Evolutionary conservation across 2,888 invertebrate genomes (phyloP), one percentile per base, ranked within the genome.

Genomic region (Leucozona laternaria): DNA sequence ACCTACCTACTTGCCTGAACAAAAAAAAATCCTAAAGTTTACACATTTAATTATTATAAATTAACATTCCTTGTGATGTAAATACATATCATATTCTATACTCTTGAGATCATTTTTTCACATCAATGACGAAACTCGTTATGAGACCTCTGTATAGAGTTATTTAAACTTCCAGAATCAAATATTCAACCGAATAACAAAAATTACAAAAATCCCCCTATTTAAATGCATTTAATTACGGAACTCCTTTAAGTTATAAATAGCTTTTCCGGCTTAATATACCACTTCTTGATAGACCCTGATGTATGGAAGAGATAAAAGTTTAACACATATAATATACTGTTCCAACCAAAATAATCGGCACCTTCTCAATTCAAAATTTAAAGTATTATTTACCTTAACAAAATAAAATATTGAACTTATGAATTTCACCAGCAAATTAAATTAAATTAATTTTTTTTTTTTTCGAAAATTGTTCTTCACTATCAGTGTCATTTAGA

Each of bases 11-110:
- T 55, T n/a, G 28, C 28, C 5, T 58, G n/a, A 2, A 15, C 0
- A n/a, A 58, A 13, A 78, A 15, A 31, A 53, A 71, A 43, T 57
- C 50, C 22, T 17, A 22, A 22, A 60, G 64, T 57, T 72, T 25
- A 72, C 79, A 64, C 55, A 55, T 17, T 57, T 57, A n/a, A 79
- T 79, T 60, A 70, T 70, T 60, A 37, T 53, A 20, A 34, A 62
- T 25, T 62, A 62, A 22, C 22, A 60, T 53, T 62, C 55, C 71
- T 28, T 70, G 20, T 53, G 22, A n/a, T n/a, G n/a, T n/a, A n/a
- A n/a, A n/a, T n/a, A n/a, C n/a, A n/a, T n/a, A n/a, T n/a, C n/a
- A n/a, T n/a, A n/a, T n/a, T 31, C 1, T 6, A 7, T 8, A 4
- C 72, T 64, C 71, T 55, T 71, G 25, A 40, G 20, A 53, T 45